Evolutionary conservation across 2,888 invertebrate species (phyloP).

Genomic region (Drosophila subsilvestris): DNA sequence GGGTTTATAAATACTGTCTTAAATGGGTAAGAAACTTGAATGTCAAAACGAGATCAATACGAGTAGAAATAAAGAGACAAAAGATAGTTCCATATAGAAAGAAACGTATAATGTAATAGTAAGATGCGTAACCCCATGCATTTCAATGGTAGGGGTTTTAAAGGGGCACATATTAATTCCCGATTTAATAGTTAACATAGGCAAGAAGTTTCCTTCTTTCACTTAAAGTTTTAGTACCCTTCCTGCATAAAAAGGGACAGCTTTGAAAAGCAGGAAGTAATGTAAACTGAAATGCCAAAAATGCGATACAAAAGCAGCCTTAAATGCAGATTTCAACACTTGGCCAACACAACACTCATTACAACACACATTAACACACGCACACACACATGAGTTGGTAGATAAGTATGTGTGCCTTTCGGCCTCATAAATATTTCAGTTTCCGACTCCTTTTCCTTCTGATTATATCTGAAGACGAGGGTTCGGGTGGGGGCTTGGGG

Average conservation of each 20-base stretch:
- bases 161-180: too few relatives aligned
- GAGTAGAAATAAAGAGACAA: too few relatives aligned
- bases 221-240: not conserved
- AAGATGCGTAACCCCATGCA: too few relatives aligned
- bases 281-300: slow-evolving; percentile 26
- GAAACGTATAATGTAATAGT: too few relatives aligned
- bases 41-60: too few relatives aligned
- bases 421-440: slow-evolving; percentile 75
- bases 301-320: slow-evolving; percentile 52
- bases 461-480: slow-evolving; percentile 11
- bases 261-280: slow-evolving; percentile 4
- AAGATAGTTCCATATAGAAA: too few relatives aligned
- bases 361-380: slow-evolving; percentile 48
- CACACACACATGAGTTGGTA: slow-evolving; percentile 31
- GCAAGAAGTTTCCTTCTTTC: not conserved
- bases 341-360: slow-evolving; percentile 55
- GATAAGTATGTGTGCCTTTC: slow-evolving; percentile 13
- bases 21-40: too few relatives aligned
- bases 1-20: too few relatives aligned
- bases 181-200: too few relatives aligned
- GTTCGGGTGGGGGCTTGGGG: slow-evolving; percentile 4
- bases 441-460: slow-evolving; percentile 42
- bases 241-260: not conserved
- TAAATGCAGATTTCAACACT: slow-evolving; percentile 72
- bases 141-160: too few relatives aligned